These are phyloP conservation scores for Actinopyga echinites DNA, from an alignment of 53 echinoderm and acorn worm genomes.

Conservation along the genomic window DNA sequence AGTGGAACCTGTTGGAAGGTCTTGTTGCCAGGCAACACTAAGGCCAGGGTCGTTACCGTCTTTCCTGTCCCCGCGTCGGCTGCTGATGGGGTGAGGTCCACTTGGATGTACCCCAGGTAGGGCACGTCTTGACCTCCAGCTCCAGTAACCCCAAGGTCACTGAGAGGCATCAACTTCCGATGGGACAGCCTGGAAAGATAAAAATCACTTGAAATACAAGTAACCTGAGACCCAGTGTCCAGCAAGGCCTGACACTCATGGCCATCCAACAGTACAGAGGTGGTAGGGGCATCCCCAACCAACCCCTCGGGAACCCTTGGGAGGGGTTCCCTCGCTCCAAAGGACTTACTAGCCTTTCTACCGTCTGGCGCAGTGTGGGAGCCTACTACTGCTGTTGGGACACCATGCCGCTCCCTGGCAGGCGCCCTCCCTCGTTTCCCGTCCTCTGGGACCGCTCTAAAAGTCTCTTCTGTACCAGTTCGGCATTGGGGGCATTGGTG, in stretches of 20 bases:
- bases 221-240: conserved; percentile 68
- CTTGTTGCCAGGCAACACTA: conserved; percentile 13
- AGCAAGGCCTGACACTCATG: conserved; percentile 17
- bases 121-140: conserved; percentile 60
- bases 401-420: conserved; percentile 42
- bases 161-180: conserved; percentile 35
- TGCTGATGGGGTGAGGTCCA: conserved; percentile 22
- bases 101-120: conserved; percentile 52
- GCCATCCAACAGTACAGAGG: conserved; percentile 35
- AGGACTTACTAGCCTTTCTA: too few species aligned
- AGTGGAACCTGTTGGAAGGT: conserved; percentile 13
- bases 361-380: background rate
- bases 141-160: conserved; percentile 43
- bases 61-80: conserved; percentile 20
- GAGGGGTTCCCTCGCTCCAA: background rate
- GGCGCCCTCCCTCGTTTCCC: conserved; percentile 54
- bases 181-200: conserved; percentile 39
- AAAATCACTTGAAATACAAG: conserved; percentile 42
- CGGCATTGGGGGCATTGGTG: conserved; percentile 17
- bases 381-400: conserved; percentile 8
- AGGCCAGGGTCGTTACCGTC: conserved; percentile 47
- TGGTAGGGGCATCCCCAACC: conserved; percentile 41
- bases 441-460: background rate
- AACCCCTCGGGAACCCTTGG: background rate
- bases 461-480: conserved; percentile 43